phyloP scores from a whole-genome alignment of 2,888 invertebrate species.

The Silvanus unidentatus region DNA sequence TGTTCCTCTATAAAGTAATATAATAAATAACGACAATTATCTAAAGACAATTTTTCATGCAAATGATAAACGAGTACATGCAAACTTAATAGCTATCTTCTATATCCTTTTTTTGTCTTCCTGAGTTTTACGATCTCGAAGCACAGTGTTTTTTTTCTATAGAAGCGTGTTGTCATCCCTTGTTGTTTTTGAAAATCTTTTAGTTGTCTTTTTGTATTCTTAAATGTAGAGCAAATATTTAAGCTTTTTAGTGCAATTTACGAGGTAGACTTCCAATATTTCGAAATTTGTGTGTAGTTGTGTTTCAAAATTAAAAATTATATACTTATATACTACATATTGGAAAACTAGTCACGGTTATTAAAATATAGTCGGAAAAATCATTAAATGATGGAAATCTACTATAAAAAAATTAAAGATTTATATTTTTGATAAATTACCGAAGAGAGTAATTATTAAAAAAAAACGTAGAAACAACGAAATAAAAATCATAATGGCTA shows the following conservation, averaged over 20 bases:
- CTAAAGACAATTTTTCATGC: too few species aligned
- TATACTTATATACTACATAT: too few species aligned
- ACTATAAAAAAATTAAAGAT: neutral
- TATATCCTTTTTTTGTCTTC: slow-evolving; percentile 36
- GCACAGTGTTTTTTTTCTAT: slow-evolving; percentile 42
- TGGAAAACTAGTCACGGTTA: too few species aligned
- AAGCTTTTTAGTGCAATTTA: slow-evolving; percentile 27
- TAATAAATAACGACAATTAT: too few species aligned
- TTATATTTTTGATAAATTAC: slow-evolving; percentile 3
- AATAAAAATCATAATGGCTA: slow-evolving; percentile 24
- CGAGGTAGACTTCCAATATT: slow-evolving; percentile 23
- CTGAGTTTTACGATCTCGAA: slow-evolving; percentile 44
- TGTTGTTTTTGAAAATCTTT: slow-evolving; percentile 16
- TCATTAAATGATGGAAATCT: neutral
- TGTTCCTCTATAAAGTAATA: too few species aligned
- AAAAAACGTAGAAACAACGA: slow-evolving; percentile 16
- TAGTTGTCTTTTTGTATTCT: slow-evolving; percentile 21
- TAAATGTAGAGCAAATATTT: slow-evolving; percentile 37
- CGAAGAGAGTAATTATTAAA: neutral
- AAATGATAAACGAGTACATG: too few species aligned
- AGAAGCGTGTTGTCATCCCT: slow-evolving; percentile 16
- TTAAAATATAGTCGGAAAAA: too few species aligned
- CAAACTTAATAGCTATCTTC: too few species aligned
- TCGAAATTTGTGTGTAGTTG: too few species aligned
- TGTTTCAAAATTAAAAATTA: too few species aligned